Conservation (phyloP, 2,797 vertebrate species). For the Perdix hodgsoniae region DNA sequence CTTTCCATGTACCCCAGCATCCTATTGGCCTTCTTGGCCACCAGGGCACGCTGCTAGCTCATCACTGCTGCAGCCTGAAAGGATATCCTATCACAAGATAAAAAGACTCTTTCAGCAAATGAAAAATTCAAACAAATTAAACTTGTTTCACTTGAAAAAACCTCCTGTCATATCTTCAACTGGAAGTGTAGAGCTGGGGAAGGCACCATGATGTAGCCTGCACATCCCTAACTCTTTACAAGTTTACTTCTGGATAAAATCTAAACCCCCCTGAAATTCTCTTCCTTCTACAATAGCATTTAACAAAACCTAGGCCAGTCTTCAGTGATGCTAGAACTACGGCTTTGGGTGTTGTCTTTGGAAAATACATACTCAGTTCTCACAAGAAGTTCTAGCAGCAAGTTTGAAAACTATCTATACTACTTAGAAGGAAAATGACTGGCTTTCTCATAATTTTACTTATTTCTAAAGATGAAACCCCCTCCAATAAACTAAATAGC, state of each 20-base stretch:
- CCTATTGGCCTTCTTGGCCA: too few relatives aligned
- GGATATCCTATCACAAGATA: background rate
- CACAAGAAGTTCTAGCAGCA: background rate
- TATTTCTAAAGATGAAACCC: background rate
- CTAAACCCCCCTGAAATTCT: background rate
- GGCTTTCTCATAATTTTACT: background rate
- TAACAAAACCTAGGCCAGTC: background rate
- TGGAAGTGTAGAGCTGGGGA: background rate
- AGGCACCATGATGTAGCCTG: rapidly evolving
- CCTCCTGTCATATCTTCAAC: background rate
- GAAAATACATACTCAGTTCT: background rate
- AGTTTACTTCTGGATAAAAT: background rate
- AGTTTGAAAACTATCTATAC: background rate
- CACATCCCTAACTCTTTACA: background rate
- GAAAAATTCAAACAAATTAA: background rate
- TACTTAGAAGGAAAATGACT: background rate
- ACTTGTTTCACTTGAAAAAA: background rate
- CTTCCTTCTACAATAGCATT: background rate
- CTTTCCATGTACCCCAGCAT: too few relatives aligned
- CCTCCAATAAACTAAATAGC: background rate
- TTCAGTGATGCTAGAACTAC: background rate
- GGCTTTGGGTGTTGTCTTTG: background rate
- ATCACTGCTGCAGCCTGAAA: background rate
- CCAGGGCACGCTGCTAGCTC: too few relatives aligned
- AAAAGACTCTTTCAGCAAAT: background rate